These are phyloP conservation scores for Phylloscopus whistleri DNA, from an alignment of 2,113 vertebrate species.

Conservation along the genomic window DNA sequence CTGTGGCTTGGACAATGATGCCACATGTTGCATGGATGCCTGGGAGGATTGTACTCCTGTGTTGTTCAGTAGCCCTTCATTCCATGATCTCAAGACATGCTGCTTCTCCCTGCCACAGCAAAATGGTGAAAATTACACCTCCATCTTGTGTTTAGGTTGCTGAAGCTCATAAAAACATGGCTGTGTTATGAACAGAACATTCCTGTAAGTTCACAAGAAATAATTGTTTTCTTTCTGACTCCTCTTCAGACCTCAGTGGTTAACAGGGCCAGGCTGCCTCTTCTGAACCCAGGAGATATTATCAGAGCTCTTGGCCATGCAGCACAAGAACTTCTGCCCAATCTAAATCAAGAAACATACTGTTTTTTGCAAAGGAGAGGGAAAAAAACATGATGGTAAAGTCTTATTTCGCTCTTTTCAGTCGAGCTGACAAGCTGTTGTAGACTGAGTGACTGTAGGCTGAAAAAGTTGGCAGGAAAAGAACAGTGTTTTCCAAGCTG, in stretches of 20 bases:
- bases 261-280: neutral
- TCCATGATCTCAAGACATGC: neutral
- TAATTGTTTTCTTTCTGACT: slow-evolving; percentile 13
- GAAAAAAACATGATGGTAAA: neutral
- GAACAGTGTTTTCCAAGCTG: neutral
- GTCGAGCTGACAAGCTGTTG: slow-evolving; percentile 26
- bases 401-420: neutral
- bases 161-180: neutral
- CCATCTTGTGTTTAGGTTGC: neutral
- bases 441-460: slow-evolving; percentile 6
- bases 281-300: neutral
- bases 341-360: neutral
- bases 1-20: rapidly evolving
- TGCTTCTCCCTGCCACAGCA: neutral
- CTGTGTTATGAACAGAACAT: rapidly evolving
- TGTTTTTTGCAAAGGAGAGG: neutral
- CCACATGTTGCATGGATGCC: neutral
- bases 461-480: slow-evolving; percentile 33
- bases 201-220: neutral
- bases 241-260: neutral
- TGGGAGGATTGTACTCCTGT: neutral
- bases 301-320: neutral
- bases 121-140: neutral
- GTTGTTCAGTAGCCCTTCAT: neutral
- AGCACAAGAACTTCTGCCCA: slow-evolving; percentile 11